These are phyloP conservation scores for Copidosoma aretas DNA, from an alignment of 2,888 invertebrate genomes.

Conservation along the genomic window DNA sequence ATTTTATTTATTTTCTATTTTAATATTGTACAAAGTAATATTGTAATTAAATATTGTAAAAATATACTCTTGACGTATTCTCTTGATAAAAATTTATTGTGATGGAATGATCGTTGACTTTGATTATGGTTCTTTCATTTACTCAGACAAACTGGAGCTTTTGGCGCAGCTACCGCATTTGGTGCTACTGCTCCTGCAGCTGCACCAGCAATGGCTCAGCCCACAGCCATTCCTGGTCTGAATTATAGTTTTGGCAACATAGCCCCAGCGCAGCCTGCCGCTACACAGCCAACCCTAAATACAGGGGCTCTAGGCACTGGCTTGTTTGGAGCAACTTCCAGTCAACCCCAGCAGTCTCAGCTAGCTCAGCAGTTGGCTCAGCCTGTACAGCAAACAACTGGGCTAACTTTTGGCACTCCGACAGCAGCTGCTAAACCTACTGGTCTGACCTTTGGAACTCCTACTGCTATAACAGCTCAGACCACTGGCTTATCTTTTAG, in stretches of 20 bases:
- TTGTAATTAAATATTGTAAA: no score
- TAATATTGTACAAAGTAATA: background rate
- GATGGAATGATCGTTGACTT: background rate
- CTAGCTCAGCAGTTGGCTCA: background rate
- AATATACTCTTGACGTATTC: no score
- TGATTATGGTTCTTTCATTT: slow-evolving; percentile 6
- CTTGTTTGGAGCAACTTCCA: background rate
- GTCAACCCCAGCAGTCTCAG: background rate
- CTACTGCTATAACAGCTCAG: slow-evolving; percentile 51
- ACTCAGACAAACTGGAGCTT: slow-evolving; percentile 40
- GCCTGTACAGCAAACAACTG: slow-evolving; percentile 34
- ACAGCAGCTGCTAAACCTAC: slow-evolving; percentile 48
- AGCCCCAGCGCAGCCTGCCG: slow-evolving; percentile 25
- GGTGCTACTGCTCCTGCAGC: slow-evolving; percentile 23
- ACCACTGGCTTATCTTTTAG: background rate
- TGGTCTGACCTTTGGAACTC: slow-evolving; percentile 47
- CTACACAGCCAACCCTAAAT: background rate
- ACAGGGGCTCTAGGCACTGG: background rate
- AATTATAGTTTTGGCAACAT: slow-evolving; percentile 50
- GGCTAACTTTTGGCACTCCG: slow-evolving; percentile 55
- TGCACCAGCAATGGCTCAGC: slow-evolving; percentile 44
- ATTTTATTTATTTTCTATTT: background rate
- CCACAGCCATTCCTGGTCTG: slow-evolving; percentile 46
- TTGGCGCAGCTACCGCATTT: slow-evolving; percentile 35
- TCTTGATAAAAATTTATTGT: background rate